These are phyloP conservation scores for Microtus montanus DNA, from an alignment of 2,113 vertebrate genomes.

Conservation along the genomic window DNA sequence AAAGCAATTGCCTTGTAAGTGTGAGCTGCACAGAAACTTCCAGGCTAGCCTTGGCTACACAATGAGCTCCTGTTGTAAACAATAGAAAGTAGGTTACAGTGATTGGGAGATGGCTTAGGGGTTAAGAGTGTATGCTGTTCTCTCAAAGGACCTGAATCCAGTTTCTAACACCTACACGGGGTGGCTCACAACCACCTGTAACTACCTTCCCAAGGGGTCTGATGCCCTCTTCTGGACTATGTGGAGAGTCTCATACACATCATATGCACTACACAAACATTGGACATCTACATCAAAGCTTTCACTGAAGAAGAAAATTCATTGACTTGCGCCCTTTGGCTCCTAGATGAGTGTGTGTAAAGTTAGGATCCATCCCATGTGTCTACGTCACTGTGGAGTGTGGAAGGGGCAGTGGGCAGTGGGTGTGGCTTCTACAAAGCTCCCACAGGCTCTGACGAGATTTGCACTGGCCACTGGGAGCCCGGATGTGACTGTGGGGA, in stretches of 20 bases:
- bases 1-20: not conserved
- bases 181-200: not conserved
- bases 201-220: not conserved
- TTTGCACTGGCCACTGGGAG: not conserved
- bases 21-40: not conserved
- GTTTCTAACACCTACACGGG: not conserved
- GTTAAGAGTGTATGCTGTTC: not conserved
- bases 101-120: not conserved
- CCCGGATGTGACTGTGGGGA: too few species aligned
- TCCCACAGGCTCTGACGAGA: not conserved
- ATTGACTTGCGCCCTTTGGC: not conserved
- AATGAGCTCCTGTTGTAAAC: not conserved
- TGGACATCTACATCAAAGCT: not conserved
- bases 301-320: not conserved
- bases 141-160: not conserved
- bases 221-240: not conserved
- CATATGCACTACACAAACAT: not conserved
- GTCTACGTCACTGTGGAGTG: too few species aligned
- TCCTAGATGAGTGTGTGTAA: not conserved
- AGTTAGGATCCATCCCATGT: not conserved
- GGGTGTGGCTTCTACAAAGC: not conserved
- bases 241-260: not conserved
- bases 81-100: not conserved
- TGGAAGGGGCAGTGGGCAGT: fast-evolving
- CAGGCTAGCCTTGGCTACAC: not conserved